Evolutionary conservation across 2,113 vertebrate species (phyloP).

Genomic region (Galeopterus variegatus): DNA sequence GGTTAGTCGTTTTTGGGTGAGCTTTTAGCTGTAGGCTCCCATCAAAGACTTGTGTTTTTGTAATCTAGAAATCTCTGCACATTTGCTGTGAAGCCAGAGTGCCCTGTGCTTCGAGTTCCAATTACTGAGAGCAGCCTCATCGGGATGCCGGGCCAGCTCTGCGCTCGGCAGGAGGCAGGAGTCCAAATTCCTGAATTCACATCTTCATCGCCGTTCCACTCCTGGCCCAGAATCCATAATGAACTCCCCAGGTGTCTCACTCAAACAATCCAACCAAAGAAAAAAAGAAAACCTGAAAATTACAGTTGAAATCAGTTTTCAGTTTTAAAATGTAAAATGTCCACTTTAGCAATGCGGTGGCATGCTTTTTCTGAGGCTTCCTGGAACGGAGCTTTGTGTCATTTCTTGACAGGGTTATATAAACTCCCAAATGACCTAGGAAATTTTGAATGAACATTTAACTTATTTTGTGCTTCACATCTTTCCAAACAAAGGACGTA

Average conservation of each 20-base stretch:
- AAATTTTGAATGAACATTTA: background rate
- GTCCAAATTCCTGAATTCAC: no score
- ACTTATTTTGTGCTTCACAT: background rate
- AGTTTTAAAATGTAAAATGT: no score
- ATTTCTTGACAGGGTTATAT: accelerated
- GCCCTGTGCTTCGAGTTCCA: background rate
- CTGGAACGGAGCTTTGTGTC: no score
- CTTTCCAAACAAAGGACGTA: background rate
- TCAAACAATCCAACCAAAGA: background rate
- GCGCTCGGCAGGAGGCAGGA: background rate
- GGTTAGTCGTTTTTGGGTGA: constrained; percentile 70
- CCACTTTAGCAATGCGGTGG: accelerated
- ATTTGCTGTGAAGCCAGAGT: background rate
- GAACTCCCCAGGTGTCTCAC: background rate
- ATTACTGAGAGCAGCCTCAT: background rate
- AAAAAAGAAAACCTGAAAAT: background rate
- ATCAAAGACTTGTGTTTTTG: constrained; percentile 54
- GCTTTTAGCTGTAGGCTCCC: constrained; percentile 64
- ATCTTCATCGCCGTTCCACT: background rate
- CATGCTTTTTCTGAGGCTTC: accelerated
- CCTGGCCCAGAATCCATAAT: background rate
- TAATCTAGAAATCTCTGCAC: constrained; percentile 44
- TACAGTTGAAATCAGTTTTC: accelerated
- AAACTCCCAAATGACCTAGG: background rate
- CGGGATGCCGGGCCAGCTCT: background rate